These are phyloP conservation scores for Bembecia ichneumoniformis DNA, from an alignment of 2,888 invertebrate species.

Conservation along the genomic window DNA sequence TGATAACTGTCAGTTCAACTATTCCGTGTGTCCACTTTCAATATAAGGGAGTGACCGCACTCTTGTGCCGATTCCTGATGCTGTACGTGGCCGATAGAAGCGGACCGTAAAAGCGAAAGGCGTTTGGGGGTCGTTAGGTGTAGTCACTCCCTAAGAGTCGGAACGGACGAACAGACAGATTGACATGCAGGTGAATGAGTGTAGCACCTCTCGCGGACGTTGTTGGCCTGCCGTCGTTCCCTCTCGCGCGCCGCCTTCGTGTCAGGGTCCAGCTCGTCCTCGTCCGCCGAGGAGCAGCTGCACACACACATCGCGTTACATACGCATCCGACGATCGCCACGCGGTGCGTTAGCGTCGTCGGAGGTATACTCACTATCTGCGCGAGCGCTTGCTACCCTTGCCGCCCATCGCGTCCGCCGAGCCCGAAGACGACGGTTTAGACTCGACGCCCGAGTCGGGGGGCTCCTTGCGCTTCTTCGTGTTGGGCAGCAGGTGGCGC, in stretches of 20 bases:
- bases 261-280: conserved; percentile 85
- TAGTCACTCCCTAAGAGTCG: neutral
- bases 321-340: no score
- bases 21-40: no score
- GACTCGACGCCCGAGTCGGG: conserved; percentile 76
- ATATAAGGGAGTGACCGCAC: no score
- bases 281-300: conserved; percentile 87
- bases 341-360: no score
- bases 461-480: conserved; percentile 87
- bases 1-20: no score
- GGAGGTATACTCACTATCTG: conserved; percentile 79
- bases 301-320: neutral
- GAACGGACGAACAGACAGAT: neutral
- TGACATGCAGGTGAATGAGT: conserved; percentile 2
- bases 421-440: conserved; percentile 65
- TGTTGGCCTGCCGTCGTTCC: conserved; percentile 96
- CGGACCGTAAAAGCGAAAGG: neutral
- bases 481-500: conserved; percentile 72
- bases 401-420: conserved; percentile 38
- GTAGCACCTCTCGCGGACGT: conserved; percentile 92
- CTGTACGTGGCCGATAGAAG: no score
- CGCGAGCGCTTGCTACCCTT: conserved; percentile 77
- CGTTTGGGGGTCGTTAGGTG: neutral
- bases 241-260: conserved; percentile 94
- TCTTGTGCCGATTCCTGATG: no score